A percentile compares a stretch with the other conserved stretches of the same genome.
Evolutionary conservation across 2,113 vertebrate genomes (phyloP).

Genomic region (Amphiprion ocellaris): DNA sequence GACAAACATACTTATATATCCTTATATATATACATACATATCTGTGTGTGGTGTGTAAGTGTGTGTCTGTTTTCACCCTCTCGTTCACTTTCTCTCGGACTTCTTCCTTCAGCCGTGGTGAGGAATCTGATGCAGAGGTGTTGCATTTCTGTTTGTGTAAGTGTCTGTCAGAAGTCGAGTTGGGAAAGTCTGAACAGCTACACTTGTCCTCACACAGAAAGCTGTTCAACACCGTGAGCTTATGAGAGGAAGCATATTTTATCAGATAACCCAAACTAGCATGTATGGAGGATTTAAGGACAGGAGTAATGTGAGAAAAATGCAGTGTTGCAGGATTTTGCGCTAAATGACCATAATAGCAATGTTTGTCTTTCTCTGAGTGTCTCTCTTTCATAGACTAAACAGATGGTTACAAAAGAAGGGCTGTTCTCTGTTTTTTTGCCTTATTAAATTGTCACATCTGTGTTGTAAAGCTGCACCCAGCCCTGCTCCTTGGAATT

Average conservation of each 20-base stretch:
- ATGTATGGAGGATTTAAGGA: conserved; percentile 13
- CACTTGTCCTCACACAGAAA: conserved; percentile 51
- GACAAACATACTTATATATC: background rate
- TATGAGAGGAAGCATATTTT: conserved; percentile 20
- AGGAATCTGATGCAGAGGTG: conserved; percentile 84
- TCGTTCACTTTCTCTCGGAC: conserved; percentile 33
- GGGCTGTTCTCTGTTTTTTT: conserved; percentile 49
- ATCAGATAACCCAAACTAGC: conserved; percentile 3
- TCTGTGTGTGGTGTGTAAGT: background rate
- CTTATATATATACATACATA: background rate
- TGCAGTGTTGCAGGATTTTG: background rate
- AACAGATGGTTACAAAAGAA: conserved; percentile 79
- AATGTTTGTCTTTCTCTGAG: conserved; percentile 7
- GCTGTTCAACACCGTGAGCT: conserved; percentile 15
- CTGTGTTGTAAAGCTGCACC: conserved; percentile 64
- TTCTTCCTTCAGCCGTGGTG: conserved; percentile 72
- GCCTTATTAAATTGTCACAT: conserved; percentile 77
- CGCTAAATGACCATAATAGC: conserved; percentile 11
- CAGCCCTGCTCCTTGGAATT: conserved; percentile 57
- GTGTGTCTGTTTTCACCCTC: conserved; percentile 30
- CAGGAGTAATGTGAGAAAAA: background rate
- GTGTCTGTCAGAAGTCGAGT: conserved; percentile 67
- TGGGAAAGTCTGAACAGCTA: conserved; percentile 62
- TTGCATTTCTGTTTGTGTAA: conserved; percentile 80
- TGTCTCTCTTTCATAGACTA: background rate